These are phyloP conservation scores for Oscheius sp. DNA, from an alignment of 2,888 invertebrate species.

Conservation along the genomic window DNA sequence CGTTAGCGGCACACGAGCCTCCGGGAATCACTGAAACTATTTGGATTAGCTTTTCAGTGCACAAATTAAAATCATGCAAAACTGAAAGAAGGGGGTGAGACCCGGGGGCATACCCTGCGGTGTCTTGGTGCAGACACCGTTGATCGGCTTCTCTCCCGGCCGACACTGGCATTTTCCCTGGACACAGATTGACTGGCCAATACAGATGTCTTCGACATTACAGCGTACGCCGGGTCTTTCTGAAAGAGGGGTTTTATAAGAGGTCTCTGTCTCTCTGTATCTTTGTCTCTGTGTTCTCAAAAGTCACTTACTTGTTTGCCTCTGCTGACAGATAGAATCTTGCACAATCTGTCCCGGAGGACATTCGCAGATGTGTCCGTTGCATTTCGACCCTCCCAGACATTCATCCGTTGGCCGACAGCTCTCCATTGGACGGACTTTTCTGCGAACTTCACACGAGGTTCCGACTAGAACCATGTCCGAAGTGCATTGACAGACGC, in stretches of 20 bases:
- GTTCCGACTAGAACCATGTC: slow-evolving; percentile 40
- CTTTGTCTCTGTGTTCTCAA: no score
- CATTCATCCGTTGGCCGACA: slow-evolving; percentile 43
- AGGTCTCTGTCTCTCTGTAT: no score
- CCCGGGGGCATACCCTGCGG: slow-evolving; percentile 29
- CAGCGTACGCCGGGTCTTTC: slow-evolving; percentile 58
- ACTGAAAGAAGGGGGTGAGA: slow-evolving; percentile 13
- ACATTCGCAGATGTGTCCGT: slow-evolving; percentile 52
- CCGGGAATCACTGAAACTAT: slow-evolving; percentile 42
- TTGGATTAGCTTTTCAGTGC: not conserved
- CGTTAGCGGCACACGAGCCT: slow-evolving; percentile 41
- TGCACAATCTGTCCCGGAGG: slow-evolving; percentile 34
- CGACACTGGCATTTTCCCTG: slow-evolving; percentile 64
- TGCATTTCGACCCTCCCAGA: slow-evolving; percentile 54
- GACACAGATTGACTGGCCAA: slow-evolving; percentile 66
- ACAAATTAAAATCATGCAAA: not conserved
- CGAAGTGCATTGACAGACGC: slow-evolving; percentile 52
- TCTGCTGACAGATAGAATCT: slow-evolving; percentile 32
- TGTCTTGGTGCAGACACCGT: slow-evolving; percentile 24
- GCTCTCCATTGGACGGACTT: slow-evolving; percentile 31
- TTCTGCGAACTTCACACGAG: slow-evolving; percentile 42
- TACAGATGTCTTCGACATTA: slow-evolving; percentile 55
- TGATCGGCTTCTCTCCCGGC: slow-evolving; percentile 38
- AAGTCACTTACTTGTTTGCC: slow-evolving; percentile 22
- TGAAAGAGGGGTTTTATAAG: slow-evolving; percentile 18